phyloP scores from a whole-genome alignment of 2,888 invertebrate species.

The Camptogramma bilineatum region DNA sequence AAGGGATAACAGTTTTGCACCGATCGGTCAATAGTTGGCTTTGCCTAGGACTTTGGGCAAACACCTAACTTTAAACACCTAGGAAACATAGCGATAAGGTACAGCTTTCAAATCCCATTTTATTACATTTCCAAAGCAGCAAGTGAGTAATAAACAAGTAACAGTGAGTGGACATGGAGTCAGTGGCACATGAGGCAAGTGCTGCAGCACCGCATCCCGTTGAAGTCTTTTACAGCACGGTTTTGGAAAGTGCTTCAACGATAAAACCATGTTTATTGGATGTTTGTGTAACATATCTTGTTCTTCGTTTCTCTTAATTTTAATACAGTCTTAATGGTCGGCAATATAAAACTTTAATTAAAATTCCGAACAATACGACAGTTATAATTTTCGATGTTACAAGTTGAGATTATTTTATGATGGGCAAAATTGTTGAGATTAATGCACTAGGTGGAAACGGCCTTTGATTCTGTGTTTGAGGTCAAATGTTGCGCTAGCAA shows the following conservation, averaged over 20 bases:
- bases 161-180: background rate
- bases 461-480: conserved; percentile 40
- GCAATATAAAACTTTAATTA: conserved; percentile 48
- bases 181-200: conserved; percentile 8
- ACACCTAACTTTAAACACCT: conserved; percentile 36
- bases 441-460: conserved; percentile 17
- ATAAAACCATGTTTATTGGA: conserved; percentile 65
- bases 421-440: conserved; percentile 35
- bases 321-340: conserved; percentile 54
- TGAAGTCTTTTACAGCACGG: conserved; percentile 81
- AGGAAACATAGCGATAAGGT: conserved; percentile 35
- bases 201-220: conserved; percentile 62
- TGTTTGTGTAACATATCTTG: conserved; percentile 60
- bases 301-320: conserved; percentile 61
- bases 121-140: background rate
- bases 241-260: conserved; percentile 75
- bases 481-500: conserved; percentile 34
- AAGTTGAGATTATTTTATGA: conserved; percentile 22
- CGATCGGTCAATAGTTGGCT: conserved; percentile 42
- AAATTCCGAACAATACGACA: conserved; percentile 43
- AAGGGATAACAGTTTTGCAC: conserved; percentile 49
- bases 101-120: conserved; percentile 19
- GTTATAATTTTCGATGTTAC: conserved; percentile 36
- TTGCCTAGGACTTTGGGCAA: conserved; percentile 26
- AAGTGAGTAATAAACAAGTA: background rate